A percentile compares a stretch with the other conserved stretches of the same genome.
Evolutionary conservation across 2,888 invertebrate species (phyloP).

Genomic region (Sphaeridia pumilis): DNA sequence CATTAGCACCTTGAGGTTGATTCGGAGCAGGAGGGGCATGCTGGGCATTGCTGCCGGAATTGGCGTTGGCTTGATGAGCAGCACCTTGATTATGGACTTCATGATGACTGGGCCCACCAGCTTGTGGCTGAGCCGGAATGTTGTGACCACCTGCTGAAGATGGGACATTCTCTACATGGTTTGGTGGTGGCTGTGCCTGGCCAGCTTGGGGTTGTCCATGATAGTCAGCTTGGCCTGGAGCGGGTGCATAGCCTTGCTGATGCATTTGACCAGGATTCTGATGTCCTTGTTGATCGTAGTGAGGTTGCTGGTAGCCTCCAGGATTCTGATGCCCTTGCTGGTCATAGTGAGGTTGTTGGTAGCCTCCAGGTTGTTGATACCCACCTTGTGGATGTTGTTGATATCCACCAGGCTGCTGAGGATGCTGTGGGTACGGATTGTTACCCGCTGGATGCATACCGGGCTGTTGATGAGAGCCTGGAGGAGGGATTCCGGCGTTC

Average conservation of each 20-base stretch:
- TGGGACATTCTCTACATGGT: neutral
- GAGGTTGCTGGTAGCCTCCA: slow-evolving; percentile 38
- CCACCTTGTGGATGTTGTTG: slow-evolving; percentile 37
- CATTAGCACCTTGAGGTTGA: neutral
- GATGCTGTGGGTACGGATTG: slow-evolving; percentile 2
- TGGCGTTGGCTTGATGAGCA: neutral
- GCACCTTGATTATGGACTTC: neutral
- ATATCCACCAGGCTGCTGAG: slow-evolving; percentile 36
- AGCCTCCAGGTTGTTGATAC: slow-evolving; percentile 35
- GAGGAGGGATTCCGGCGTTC: slow-evolving; percentile 33
- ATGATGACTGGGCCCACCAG: neutral
- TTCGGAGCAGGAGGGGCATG: neutral
- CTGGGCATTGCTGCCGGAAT: neutral
- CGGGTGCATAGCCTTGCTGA: slow-evolving; percentile 2
- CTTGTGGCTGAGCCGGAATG: too few relatives aligned
- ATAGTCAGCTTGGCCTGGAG: slow-evolving; percentile 11
- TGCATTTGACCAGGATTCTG: slow-evolving; percentile 15
- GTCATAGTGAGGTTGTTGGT: slow-evolving; percentile 36
- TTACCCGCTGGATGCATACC: slow-evolving; percentile 7
- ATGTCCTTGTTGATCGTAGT: slow-evolving; percentile 38
- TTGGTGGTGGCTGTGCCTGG: neutral
- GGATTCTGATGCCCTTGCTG: slow-evolving; percentile 37
- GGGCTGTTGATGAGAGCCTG: slow-evolving; percentile 5
- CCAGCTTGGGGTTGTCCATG: neutral
- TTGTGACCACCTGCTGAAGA: neutral